Evolutionary conservation across 2,888 invertebrate species (phyloP), one percentile per base, ranked within the genome.

Genomic region (Chrysolina americana): DNA sequence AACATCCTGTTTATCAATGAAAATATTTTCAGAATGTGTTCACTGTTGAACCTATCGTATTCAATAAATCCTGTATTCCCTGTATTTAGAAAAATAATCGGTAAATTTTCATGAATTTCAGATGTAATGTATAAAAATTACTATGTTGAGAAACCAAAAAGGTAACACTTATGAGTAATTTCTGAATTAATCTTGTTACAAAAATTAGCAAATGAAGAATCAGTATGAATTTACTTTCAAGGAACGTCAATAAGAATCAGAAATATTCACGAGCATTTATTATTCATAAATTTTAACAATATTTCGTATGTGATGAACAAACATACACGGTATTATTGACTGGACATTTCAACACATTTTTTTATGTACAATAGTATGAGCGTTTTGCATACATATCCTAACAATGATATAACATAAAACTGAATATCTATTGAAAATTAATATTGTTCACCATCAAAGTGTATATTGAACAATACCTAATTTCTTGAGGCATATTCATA

Each of bases 251-350:
- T 36, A 17, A 36, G 0, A 19, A 53, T n/a, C 11, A 0, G 0
- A 44, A 73, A 68, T 78, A 70, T 80, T 82, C 81, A 82, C 82
- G 85, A 85, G 85, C 83, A 81, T 86, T 66, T 73, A 68, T 86
- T 86, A 85, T 81, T 85, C 83, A 84, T 85, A 85, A 85, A 84
- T 85, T 86, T 87, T 87, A 88, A 88, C 88, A 88, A 88, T 88
- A 87, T 87, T 87, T 86, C 87, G 83, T 87, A 87, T 87, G 87
- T 87, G 88, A 85, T 88, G 86, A 88, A 88, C 87, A 85, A 86
- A 88, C 88, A 87, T 87, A 87, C 86, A 88, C 84, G 85, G 84
- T 84, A 85, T 83, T 88, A 88, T 88, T 88, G 87, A 88, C 88
- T 87, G 88, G 88, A 88, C 87, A 88, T 85, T 79, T 85, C 83